Evolutionary conservation across 2,888 invertebrate genomes (phyloP).

Genomic region (Lysandra coridon): DNA sequence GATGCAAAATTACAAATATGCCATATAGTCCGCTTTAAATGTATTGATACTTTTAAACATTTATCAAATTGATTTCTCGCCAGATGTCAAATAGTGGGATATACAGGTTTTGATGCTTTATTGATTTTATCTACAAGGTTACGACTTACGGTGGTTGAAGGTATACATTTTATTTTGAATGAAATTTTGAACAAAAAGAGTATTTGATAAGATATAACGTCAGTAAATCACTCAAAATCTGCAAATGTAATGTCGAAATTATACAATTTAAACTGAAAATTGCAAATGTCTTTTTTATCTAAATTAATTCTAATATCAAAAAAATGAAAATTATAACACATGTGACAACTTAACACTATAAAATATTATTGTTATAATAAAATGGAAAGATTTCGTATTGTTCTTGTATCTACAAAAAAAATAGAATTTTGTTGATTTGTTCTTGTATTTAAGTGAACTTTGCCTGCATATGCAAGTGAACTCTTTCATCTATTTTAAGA

Average conservation of each 20-base stretch:
- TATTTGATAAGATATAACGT: not conserved
- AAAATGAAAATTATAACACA: not conserved
- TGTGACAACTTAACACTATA: not conserved
- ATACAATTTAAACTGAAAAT: not conserved
- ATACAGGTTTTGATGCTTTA: not conserved
- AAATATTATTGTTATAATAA: not conserved
- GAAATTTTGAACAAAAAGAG: not conserved
- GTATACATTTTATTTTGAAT: not conserved
- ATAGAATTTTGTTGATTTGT: no score
- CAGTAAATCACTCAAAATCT: not conserved
- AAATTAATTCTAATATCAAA: constrained; percentile 1
- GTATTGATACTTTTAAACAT: not conserved
- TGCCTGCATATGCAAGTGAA: not conserved
- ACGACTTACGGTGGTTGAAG: not conserved
- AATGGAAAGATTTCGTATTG: not conserved
- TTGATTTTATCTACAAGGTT: not conserved
- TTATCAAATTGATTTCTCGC: constrained; percentile 6
- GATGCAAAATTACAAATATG: not conserved
- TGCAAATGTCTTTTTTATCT: not conserved
- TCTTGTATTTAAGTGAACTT: no score
- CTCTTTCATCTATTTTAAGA: not conserved
- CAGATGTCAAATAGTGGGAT: not conserved
- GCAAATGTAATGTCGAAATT: not conserved
- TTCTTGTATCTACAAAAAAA: no score
- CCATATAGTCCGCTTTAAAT: not conserved